Conservation (phyloP, 2,113 vertebrate species). For the Brachyhypopomus occidentalis region DNA sequence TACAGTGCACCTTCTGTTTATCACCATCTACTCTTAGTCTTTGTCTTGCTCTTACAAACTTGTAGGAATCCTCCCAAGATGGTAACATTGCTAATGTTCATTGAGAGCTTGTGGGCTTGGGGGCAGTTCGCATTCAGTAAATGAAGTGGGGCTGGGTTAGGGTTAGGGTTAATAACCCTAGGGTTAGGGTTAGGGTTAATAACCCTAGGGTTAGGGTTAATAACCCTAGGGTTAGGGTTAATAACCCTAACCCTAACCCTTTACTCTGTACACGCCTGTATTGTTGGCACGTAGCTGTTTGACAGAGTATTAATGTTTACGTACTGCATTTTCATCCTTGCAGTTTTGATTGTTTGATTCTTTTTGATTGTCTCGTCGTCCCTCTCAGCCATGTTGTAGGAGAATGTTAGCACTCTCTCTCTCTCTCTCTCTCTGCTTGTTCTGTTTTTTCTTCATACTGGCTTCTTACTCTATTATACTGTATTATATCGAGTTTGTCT, state of each 20-base stretch:
- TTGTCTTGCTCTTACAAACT: not conserved
- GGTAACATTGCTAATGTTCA: not conserved
- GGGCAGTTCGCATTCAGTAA: not conserved
- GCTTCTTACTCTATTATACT: not conserved
- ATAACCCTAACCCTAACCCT: no score
- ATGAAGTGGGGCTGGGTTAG: not conserved
- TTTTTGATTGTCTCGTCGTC: not conserved
- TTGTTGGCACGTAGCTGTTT: not conserved
- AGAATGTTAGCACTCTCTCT: not conserved
- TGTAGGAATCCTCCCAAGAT: not conserved
- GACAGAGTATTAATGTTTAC: not conserved
- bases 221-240: no score
- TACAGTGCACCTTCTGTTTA: not conserved
- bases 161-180: no score
- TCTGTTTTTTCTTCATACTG: not conserved
- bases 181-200: no score
- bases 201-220: no score
- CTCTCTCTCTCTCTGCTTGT: slow-evolving; percentile 13
- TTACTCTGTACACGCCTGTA: not conserved
- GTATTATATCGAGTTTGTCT: not conserved
- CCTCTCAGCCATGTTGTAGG: slow-evolving; percentile 21
- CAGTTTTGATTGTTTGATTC: not conserved
- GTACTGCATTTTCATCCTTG: not conserved
- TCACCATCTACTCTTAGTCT: no score
- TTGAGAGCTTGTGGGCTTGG: not conserved